Conservation (phyloP, 2,888 invertebrate species). For the Chrysina gloriosa region DNA sequence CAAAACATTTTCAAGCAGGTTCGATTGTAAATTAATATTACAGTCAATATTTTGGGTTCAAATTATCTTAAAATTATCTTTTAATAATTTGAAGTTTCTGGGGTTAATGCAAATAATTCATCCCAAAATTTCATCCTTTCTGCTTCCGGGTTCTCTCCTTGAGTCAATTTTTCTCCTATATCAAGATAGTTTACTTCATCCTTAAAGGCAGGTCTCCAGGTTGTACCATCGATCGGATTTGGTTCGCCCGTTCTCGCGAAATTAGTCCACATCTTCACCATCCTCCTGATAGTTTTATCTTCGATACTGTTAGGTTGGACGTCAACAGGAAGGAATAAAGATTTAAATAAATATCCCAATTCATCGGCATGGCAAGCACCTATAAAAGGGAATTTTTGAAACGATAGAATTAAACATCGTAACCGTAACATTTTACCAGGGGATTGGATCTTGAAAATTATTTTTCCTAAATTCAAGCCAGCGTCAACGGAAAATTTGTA, state of each 20-base stretch:
- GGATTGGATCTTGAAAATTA: slow-evolving; percentile 37
- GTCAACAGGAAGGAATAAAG: slow-evolving; percentile 41
- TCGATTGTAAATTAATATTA: too few relatives aligned
- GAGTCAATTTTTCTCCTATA: slow-evolving; percentile 44
- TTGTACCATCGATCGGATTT: slow-evolving; percentile 44
- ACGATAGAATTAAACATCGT: neutral
- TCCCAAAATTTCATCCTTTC: slow-evolving; percentile 52
- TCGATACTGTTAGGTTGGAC: slow-evolving; percentile 47
- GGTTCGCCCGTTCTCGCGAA: slow-evolving; percentile 55
- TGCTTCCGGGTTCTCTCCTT: slow-evolving; percentile 43
- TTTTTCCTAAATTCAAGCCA: slow-evolving; percentile 45
- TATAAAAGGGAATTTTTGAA: neutral
- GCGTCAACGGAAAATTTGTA: slow-evolving; percentile 49
- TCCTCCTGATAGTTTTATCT: slow-evolving; percentile 47
- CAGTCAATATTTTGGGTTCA: too few relatives aligned
- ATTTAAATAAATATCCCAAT: slow-evolving; percentile 53
- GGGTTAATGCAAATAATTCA: slow-evolving; percentile 13
- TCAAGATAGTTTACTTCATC: slow-evolving; percentile 46
- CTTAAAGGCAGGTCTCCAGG: slow-evolving; percentile 47
- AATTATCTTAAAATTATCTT: too few relatives aligned
- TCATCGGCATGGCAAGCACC: slow-evolving; percentile 53
- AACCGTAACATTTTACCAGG: slow-evolving; percentile 48
- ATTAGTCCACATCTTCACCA: slow-evolving; percentile 55
- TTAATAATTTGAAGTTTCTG: neutral
- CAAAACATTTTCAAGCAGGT: too few relatives aligned